These are phyloP conservation scores for Bombus consobrinus DNA, from an alignment of 1,140 invertebrate genomes.

Conservation along the genomic window DNA sequence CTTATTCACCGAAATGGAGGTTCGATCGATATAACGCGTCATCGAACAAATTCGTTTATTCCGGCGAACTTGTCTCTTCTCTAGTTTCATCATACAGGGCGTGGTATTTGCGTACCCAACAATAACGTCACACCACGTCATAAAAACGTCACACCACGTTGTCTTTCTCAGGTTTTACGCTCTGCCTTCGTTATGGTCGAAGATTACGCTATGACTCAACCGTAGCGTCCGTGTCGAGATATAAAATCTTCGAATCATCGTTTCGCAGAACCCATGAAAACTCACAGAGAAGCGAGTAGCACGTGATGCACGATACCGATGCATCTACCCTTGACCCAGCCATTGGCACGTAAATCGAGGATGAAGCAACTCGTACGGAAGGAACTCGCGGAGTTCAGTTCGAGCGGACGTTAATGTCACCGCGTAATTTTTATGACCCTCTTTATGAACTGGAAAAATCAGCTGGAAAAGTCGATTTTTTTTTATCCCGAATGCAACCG, in stretches of 20 bases:
- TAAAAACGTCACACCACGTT: neutral
- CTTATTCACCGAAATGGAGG: neutral
- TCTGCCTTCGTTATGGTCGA: neutral
- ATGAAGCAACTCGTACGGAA: neutral
- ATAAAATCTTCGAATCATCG: slow-evolving; percentile 1
- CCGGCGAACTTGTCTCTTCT: neutral
- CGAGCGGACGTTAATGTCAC: neutral
- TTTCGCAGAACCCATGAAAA: neutral
- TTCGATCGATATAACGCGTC: neutral
- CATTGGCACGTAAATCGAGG: neutral
- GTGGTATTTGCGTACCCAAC: neutral
- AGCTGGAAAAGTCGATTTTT: no score
- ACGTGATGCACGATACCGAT: neutral
- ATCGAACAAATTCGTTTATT: slow-evolving; percentile 1
- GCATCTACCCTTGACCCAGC: slow-evolving; percentile 21
- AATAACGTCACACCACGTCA: neutral
- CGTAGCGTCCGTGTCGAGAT: no score
- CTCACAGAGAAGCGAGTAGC: neutral
- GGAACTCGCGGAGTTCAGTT: neutral
- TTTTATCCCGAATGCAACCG: no score
- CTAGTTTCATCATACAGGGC: neutral
- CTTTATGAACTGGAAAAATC: neutral
- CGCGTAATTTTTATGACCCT: neutral
- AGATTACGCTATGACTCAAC: neutral
- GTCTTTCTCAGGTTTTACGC: neutral